phyloP scores from a whole-genome alignment of 2,113 vertebrate species.

The Orientallactaga bullata region DNA sequence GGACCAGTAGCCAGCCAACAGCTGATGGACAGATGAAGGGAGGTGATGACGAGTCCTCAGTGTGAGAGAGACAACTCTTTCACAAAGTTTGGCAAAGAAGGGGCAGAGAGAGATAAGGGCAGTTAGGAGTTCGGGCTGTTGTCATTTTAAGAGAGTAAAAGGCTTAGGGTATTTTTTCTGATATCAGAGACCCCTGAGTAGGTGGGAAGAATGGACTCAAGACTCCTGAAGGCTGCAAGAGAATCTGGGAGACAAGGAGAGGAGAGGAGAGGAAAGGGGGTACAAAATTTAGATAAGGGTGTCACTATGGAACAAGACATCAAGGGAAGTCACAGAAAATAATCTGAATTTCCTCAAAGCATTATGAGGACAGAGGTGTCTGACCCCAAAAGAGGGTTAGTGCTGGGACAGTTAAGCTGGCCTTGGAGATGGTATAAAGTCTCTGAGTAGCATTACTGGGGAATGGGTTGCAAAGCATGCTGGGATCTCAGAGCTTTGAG shows the following conservation, averaged over 20 bases:
- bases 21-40: not conserved
- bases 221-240: not conserved
- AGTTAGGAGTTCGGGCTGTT: not conserved
- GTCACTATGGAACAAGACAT: not conserved
- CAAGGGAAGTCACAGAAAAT: not conserved
- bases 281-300: not conserved
- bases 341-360: conserved; percentile 13
- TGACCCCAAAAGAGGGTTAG: too few relatives aligned
- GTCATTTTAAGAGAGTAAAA: conserved; percentile 47
- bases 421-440: not conserved
- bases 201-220: not conserved
- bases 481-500: not conserved
- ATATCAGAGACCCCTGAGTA: not conserved
- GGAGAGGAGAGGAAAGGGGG: too few relatives aligned
- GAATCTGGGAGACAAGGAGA: not conserved
- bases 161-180: not conserved
- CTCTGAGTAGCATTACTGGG: not conserved
- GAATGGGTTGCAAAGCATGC: not conserved
- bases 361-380: not conserved
- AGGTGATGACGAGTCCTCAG: not conserved
- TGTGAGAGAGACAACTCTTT: conserved; percentile 53
- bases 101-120: not conserved
- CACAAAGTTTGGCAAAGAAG: conserved; percentile 15
- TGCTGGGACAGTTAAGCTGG: not conserved
- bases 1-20: not conserved